Percentiles rank a stretch among this genome's conserved stretches.
Conservation (phyloP, 2,113 vertebrate genomes). For the Tricholaema leucomelas region DNA sequence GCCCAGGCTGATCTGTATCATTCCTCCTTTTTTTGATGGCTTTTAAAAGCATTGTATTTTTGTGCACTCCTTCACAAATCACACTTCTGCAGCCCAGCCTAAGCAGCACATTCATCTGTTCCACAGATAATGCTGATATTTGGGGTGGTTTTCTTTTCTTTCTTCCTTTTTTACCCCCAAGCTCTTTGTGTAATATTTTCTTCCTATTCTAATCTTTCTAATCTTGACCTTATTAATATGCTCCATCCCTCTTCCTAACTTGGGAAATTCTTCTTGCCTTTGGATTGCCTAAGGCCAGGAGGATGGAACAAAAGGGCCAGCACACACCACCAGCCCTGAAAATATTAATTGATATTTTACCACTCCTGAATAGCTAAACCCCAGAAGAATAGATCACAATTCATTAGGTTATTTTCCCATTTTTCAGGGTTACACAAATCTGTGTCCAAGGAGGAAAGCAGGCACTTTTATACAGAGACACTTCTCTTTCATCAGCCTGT, state of each 20-base stretch:
- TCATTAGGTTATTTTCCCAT: constrained; percentile 22
- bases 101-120: not conserved
- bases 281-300: constrained; percentile 26
- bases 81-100: not conserved
- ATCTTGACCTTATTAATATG: constrained; percentile 43
- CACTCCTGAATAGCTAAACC: constrained; percentile 28
- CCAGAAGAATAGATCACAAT: not conserved
- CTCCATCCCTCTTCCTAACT: constrained; percentile 7
- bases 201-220: constrained; percentile 2
- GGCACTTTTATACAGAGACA: not conserved
- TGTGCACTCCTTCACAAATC: not conserved
- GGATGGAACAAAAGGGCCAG: constrained; percentile 1
- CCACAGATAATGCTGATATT: not conserved
- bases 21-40: not conserved
- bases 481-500: not conserved
- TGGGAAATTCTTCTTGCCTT: constrained; percentile 54
- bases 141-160: not conserved
- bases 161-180: not conserved
- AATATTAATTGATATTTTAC: constrained; percentile 50
- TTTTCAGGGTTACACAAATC: constrained; percentile 2
- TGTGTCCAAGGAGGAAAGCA: not conserved
- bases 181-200: not conserved
- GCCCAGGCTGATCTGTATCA: not conserved
- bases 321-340: constrained; percentile 4
- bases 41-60: not conserved